These are phyloP conservation scores for Alligator mississippiensis DNA, from an alignment of 2,113 vertebrate species.

Conservation along the genomic window DNA sequence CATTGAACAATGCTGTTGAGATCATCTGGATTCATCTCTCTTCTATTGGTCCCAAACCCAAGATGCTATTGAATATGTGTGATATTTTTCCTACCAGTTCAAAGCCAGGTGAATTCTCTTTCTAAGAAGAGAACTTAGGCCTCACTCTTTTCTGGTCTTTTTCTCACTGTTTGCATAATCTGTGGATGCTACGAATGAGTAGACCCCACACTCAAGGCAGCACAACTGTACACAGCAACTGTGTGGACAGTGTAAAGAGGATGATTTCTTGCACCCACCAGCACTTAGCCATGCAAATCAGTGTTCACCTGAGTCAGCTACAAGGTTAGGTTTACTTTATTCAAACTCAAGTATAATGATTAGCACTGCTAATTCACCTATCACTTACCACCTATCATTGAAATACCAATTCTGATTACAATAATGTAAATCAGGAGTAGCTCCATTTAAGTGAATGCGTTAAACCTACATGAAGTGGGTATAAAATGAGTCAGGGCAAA, in stretches of 20 bases:
- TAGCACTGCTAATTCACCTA: not conserved
- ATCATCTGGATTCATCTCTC: not conserved
- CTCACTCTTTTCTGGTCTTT: not conserved
- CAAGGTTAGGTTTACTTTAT: not conserved
- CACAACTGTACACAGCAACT: not conserved
- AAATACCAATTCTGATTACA: not conserved
- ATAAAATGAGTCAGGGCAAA: not conserved
- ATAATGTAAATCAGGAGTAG: not conserved
- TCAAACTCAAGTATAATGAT: not conserved
- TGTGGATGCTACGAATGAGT: not conserved
- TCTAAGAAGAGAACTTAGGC: too few relatives aligned
- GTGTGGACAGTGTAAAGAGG: constrained; percentile 20
- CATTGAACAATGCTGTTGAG: not conserved
- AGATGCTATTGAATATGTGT: not conserved
- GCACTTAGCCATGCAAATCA: constrained; percentile 66
- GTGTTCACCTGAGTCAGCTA: constrained; percentile 61
- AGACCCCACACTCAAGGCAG: constrained; percentile 26
- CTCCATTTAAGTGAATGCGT: not conserved
- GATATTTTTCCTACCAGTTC: not conserved
- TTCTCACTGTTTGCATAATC: not conserved
- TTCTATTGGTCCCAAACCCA: not conserved
- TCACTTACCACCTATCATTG: not conserved
- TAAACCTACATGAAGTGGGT: not conserved
- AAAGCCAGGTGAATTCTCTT: too few relatives aligned
- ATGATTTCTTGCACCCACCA: constrained; percentile 58